These are phyloP conservation scores for Morpho deidamia DNA, from an alignment of 2,888 invertebrate genomes.

Conservation along the genomic window DNA sequence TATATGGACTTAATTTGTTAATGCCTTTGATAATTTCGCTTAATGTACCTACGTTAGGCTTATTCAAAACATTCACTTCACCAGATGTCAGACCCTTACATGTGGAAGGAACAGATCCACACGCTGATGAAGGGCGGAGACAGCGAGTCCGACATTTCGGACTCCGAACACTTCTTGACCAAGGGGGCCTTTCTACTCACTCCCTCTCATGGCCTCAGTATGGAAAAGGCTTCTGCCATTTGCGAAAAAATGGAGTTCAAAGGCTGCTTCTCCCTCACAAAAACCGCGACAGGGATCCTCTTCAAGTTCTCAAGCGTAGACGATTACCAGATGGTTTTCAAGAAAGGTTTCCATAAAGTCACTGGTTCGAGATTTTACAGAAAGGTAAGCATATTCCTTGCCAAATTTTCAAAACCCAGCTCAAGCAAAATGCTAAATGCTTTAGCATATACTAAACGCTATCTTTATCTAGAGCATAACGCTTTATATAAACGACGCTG, in stretches of 20 bases:
- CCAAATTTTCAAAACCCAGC: too few species aligned
- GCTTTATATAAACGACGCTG: too few species aligned
- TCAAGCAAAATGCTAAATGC: too few species aligned
- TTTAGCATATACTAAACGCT: too few species aligned
- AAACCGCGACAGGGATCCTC: constrained; percentile 92
- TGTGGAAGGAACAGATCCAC: constrained; percentile 75
- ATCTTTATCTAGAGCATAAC: too few species aligned
- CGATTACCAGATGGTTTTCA: constrained; percentile 91
- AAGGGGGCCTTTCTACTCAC: constrained; percentile 91
- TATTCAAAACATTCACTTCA: constrained; percentile 7
- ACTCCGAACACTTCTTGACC: constrained; percentile 86
- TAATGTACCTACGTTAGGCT: constrained; percentile 8
- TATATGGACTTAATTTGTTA: too few species aligned
- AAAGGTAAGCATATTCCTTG: constrained; percentile 78
- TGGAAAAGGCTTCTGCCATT: constrained; percentile 91
- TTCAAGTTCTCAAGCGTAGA: constrained; percentile 93
- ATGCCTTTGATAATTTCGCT: too few species aligned
- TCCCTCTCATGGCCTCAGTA: constrained; percentile 90
- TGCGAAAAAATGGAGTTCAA: constrained; percentile 94
- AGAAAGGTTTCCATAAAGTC: constrained; percentile 92
- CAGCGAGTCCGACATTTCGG: constrained; percentile 88
- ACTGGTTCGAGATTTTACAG: constrained; percentile 91
- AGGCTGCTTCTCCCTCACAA: constrained; percentile 90
- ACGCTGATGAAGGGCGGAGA: constrained; percentile 84
- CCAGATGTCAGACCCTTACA: constrained; percentile 73